phyloP scores from a whole-genome alignment of 2,113 vertebrate genomes.

The Cynopterus brachyotis region DNA sequence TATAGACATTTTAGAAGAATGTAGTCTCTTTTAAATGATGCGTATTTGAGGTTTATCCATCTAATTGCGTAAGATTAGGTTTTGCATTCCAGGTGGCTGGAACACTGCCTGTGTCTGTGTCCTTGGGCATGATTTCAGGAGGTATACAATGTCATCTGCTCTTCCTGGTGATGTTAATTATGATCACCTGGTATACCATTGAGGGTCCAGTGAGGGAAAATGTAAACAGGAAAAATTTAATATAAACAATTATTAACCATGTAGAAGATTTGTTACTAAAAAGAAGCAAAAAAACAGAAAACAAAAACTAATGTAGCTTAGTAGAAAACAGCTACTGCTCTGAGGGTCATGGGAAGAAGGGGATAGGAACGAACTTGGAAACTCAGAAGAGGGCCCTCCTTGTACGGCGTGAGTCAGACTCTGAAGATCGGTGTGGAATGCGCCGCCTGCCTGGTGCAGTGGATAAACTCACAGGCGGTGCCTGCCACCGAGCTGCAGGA shows the following conservation, averaged over 20 bases:
- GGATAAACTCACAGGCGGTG: not conserved
- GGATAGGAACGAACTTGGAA: not conserved
- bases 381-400: not conserved
- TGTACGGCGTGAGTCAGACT: not conserved
- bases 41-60: not conserved
- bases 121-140: not conserved
- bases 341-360: not conserved
- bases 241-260: not conserved
- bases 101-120: not conserved
- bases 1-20: not conserved
- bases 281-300: not conserved
- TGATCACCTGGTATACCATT: not conserved
- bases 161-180: not conserved
- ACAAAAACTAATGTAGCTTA: not conserved
- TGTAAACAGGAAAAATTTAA: not conserved
- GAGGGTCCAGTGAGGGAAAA: not conserved
- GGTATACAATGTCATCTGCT: not conserved
- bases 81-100: not conserved
- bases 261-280: not conserved
- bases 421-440: accelerated
- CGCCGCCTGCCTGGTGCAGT: not conserved
- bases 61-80: not conserved
- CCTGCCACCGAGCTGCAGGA: accelerated
- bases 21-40: not conserved
- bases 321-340: not conserved